Evolutionary conservation across 2,113 vertebrate species (phyloP).

Genomic region (Hippolais icterina): DNA sequence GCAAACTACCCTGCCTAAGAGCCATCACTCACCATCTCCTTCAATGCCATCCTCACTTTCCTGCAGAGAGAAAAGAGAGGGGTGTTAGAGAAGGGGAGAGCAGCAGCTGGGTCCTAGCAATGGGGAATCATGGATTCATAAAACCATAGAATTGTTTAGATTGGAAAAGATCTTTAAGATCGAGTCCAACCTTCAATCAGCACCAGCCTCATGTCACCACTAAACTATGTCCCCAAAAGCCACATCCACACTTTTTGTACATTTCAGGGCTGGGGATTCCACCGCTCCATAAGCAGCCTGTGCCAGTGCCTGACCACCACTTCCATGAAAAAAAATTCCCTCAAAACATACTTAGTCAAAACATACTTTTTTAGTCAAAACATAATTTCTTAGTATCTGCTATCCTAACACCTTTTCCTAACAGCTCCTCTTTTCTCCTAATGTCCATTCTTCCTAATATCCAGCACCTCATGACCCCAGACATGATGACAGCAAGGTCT

Average conservation of each 20-base stretch:
- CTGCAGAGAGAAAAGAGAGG: slow-evolving; percentile 62
- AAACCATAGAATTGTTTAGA: neutral
- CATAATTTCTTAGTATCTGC: neutral
- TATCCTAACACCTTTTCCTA: neutral
- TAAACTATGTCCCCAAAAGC: neutral
- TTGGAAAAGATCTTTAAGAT: neutral
- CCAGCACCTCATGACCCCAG: neutral
- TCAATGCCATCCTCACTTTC: slow-evolving; percentile 95
- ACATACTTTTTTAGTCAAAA: neutral
- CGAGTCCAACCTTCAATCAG: neutral
- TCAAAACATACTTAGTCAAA: neutral
- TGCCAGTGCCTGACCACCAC: neutral
- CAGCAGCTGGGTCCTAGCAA: neutral
- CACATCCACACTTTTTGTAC: neutral
- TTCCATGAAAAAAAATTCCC: neutral
- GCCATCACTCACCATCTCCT: slow-evolving; percentile 85
- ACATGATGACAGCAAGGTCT: neutral
- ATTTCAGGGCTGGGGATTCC: neutral
- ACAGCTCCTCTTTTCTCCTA: no score
- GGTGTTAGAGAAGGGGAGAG: neutral
- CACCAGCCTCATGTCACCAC: neutral
- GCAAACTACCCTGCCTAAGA: neutral
- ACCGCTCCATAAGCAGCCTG: neutral
- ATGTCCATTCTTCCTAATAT: neutral
- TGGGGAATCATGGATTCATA: neutral